A percentile compares a stretch with the other conserved stretches of the same genome.
Evolutionary conservation across 2,797 vertebrate genomes (phyloP).

Genomic region (Muraenolepis orangiensis): DNA sequence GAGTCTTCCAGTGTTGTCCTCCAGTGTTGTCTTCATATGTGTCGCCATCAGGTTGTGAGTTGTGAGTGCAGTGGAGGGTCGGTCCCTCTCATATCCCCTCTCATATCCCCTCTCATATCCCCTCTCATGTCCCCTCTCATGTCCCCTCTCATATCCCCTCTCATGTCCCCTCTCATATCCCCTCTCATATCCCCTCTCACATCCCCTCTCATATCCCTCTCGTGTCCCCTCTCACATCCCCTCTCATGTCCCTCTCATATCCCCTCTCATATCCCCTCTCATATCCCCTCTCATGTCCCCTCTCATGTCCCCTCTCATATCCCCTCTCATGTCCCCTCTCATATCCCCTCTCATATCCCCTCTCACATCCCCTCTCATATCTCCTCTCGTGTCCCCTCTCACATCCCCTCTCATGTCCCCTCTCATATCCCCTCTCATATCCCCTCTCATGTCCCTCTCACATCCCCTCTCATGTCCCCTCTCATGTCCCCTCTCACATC

Average conservation of each 20-base stretch:
- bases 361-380: constrained; percentile 26
- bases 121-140: constrained; percentile 52
- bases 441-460: constrained; percentile 26
- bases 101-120: too few species aligned
- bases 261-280: too few species aligned
- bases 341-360: constrained; percentile 56
- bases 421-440: constrained; percentile 44
- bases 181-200: constrained; percentile 52
- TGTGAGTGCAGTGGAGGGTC: constrained; percentile 48
- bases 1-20: constrained; percentile 23
- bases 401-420: constrained; percentile 56
- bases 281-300: constrained; percentile 56
- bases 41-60: too few species aligned
- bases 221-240: constrained; percentile 71
- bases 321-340: constrained; percentile 52
- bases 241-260: constrained; percentile 63
- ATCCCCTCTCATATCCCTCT: constrained; percentile 26
- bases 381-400: too few species aligned
- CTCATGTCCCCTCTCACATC: constrained; percentile 48
- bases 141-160: too few species aligned
- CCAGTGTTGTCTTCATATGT: too few species aligned
- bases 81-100: constrained; percentile 58
- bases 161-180: constrained; percentile 50
- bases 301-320: too few species aligned
- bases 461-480: too few species aligned